Evolutionary conservation across 2,797 vertebrate species (phyloP), one percentile per base, ranked within the genome.

Genomic region (Aratinga solstitialis): DNA sequence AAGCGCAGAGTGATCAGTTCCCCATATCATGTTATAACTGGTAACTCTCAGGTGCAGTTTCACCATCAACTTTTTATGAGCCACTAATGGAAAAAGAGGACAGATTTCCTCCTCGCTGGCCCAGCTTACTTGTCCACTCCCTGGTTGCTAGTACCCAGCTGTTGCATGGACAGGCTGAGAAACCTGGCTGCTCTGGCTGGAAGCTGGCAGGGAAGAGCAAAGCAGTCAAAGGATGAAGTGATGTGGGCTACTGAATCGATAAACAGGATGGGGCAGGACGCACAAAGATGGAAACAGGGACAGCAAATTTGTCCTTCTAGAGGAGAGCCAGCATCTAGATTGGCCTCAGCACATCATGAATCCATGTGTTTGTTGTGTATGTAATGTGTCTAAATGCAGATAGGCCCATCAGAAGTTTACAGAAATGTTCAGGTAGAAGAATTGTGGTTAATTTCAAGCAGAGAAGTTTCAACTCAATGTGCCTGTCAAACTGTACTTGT

Each of bases 221-320:
- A 88, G 40, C 17, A 34, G 11, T 9, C 0, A 0, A 18, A 7
- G 38, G 32, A 45, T 53, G 36, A 76, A 38, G 9, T 5, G 10
- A 56, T 56, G 48, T 56, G 21, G 12, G 18, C 62, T 27, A 16
- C 68, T 65, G 38, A 62, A 74, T 9, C 2, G 1, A 66, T 19
- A 54, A 5, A 24, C 1, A 4, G 42, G 21, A 30, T 1, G 3
- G 42, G 10, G 14, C 32, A 36, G 63, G 45, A 24, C 16, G 29
- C 26, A n/a, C 38, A n/a, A 16, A n/a, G 36, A 13, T 3, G n/a
- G 14, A 58, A 58, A 23, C 14, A 12, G 30, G 6, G n/a, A 48
- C 51, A 67, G 16, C 8, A 34, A 54, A 81, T 34, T 27, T 54
- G 8, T 16, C 38, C 30, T 59, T 50, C 43, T 10, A 0, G 8